These are phyloP conservation scores for Rhagoletis zephyria DNA, from an alignment of 1,140 invertebrate genomes.

Conservation along the genomic window DNA sequence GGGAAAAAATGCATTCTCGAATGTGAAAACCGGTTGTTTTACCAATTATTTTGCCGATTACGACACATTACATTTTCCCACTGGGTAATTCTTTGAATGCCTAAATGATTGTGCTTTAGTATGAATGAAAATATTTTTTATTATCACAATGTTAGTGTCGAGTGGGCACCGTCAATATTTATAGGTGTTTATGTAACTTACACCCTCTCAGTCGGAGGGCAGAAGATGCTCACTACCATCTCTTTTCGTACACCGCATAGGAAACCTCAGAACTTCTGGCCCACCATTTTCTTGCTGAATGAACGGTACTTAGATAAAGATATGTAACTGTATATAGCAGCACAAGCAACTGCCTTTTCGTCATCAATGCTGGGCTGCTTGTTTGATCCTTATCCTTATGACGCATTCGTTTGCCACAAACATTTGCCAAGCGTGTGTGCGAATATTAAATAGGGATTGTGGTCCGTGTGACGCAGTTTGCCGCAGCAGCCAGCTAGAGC, in stretches of 20 bases:
- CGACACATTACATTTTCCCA: too few species aligned
- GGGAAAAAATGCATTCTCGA: too few species aligned
- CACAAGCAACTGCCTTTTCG: background rate
- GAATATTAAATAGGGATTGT: background rate
- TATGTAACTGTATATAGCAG: background rate
- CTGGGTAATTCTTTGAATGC: too few species aligned
- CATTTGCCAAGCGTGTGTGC: background rate
- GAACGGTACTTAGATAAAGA: too few species aligned
- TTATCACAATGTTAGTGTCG: background rate
- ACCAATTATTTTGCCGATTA: too few species aligned
- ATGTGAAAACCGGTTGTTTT: too few species aligned
- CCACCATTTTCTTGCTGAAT: background rate
- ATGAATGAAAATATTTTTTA: background rate
- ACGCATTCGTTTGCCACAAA: background rate
- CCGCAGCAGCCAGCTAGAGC: background rate
- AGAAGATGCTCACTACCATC: background rate
- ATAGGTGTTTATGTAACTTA: background rate
- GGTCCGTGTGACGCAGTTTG: background rate
- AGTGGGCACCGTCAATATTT: background rate
- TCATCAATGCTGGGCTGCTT: background rate
- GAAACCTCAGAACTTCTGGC: background rate
- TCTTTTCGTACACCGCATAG: background rate
- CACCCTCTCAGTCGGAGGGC: background rate
- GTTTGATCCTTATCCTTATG: background rate
- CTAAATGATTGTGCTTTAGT: background rate